Evolutionary conservation across 2,888 invertebrate species (phyloP).

Genomic region (Ochlodes sylvanus): DNA sequence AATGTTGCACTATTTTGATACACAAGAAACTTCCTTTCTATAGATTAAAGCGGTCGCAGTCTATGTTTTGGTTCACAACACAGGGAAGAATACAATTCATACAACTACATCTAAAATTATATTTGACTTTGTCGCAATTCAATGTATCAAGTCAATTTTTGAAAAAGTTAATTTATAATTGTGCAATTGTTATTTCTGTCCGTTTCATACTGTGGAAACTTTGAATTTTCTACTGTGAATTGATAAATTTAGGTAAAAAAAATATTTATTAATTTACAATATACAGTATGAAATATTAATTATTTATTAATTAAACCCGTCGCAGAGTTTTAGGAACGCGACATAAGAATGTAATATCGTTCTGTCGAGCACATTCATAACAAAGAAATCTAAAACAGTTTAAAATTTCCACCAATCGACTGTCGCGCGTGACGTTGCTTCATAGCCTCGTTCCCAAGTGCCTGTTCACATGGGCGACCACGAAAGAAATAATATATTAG

Average conservation of each 20-base stretch:
- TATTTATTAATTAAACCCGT: constrained; percentile 5
- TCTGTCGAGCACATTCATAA: constrained; percentile 6
- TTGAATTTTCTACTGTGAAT: background rate
- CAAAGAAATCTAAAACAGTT: constrained; percentile 12
- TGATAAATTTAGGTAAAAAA: background rate
- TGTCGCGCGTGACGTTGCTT: background rate
- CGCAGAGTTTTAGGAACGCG: constrained; percentile 17
- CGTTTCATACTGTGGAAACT: background rate
- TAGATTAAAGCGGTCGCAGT: background rate
- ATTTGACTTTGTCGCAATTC: background rate
- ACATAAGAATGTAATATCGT: constrained; percentile 6
- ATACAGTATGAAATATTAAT: background rate
- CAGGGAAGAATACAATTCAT: background rate
- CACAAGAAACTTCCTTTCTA: background rate
- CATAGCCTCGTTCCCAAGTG: too few relatives aligned
- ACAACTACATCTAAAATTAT: background rate
- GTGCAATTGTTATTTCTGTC: background rate
- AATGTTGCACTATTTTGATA: too few relatives aligned
- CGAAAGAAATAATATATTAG: too few relatives aligned
- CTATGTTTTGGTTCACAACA: background rate
- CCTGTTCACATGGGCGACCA: background rate
- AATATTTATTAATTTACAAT: background rate
- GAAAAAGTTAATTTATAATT: background rate
- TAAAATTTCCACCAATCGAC: background rate
- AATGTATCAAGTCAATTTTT: background rate